Evolutionary conservation across 2,888 invertebrate species (phyloP).

Genomic region (Scaptodrosophila latifasciaeformis): DNA sequence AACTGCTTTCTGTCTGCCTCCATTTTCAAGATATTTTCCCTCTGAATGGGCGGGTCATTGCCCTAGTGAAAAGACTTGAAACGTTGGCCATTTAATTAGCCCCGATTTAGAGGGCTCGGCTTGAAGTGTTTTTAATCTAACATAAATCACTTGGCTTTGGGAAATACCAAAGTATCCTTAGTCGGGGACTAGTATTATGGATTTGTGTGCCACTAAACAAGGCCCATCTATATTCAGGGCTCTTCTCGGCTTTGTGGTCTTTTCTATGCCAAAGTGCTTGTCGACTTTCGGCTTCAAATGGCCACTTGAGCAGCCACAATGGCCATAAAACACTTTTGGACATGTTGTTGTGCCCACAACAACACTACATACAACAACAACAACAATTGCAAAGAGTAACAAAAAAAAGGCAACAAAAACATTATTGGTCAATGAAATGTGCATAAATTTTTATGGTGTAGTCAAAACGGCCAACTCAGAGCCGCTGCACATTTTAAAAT

Average conservation of each 20-base stretch:
- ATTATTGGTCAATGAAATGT: slow-evolving; percentile 62
- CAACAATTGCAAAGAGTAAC: no score
- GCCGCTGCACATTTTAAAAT: slow-evolving; percentile 3
- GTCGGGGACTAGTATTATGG: slow-evolving; percentile 25
- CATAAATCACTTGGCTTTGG: slow-evolving; percentile 46
- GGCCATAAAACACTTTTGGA: slow-evolving; percentile 66
- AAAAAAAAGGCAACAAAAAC: slow-evolving; percentile 7
- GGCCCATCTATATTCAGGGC: slow-evolving; percentile 62
- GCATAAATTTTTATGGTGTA: slow-evolving; percentile 57
- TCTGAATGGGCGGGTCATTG: slow-evolving; percentile 44
- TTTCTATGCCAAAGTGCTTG: slow-evolving; percentile 52
- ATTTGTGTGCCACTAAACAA: slow-evolving; percentile 4
- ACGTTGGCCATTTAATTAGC: no score
- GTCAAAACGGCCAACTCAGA: slow-evolving; percentile 26
- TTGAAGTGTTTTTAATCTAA: slow-evolving; percentile 14
- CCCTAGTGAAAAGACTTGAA: no score
- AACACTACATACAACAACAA: slow-evolving; percentile 34
- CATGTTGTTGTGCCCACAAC: slow-evolving; percentile 60
- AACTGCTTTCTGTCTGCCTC: slow-evolving; percentile 24
- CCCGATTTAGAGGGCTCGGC: slow-evolving; percentile 18
- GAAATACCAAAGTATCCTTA: slow-evolving; percentile 37
- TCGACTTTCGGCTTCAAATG: slow-evolving; percentile 48
- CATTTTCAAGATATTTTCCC: background rate
- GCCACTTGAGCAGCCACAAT: slow-evolving; percentile 64
- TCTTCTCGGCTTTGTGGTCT: slow-evolving; percentile 10